phyloP scores from a whole-genome alignment of 2,113 vertebrate genomes.

The Ascaphus truei region DNA sequence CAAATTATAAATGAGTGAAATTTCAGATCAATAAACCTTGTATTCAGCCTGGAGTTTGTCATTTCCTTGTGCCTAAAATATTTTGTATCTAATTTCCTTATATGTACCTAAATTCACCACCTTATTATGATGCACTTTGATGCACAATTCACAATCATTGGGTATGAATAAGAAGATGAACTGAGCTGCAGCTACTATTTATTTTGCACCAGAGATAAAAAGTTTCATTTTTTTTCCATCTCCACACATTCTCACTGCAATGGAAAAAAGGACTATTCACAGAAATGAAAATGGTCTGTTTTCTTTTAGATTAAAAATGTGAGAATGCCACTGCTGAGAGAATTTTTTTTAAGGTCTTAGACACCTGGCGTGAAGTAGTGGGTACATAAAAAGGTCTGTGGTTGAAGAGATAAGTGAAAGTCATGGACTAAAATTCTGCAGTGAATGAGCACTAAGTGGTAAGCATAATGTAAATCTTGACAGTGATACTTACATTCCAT shows the following conservation, averaged over 20 bases:
- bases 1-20: too few relatives aligned
- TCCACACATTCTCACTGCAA: background rate
- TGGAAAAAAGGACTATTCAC: background rate
- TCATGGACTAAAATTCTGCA: slow-evolving; percentile 53
- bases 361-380: slow-evolving; percentile 49
- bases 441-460: slow-evolving; percentile 59
- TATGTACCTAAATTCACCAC: too few relatives aligned
- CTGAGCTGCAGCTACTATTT: too few relatives aligned
- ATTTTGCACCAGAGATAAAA: too few relatives aligned
- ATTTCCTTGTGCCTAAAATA: too few relatives aligned
- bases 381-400: slow-evolving; percentile 62
- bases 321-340: slow-evolving; percentile 20
- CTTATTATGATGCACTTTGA: too few relatives aligned
- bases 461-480: slow-evolving; percentile 65
- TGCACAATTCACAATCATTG: too few relatives aligned
- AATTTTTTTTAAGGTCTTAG: slow-evolving; percentile 27
- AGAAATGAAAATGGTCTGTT: slow-evolving; percentile 7
- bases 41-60: too few relatives aligned
- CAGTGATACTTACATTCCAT: slow-evolving; percentile 53
- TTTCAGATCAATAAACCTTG: too few relatives aligned
- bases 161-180: too few relatives aligned
- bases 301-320: slow-evolving; percentile 33
- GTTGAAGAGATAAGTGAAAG: slow-evolving; percentile 66
- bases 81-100: too few relatives aligned
- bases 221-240: too few relatives aligned